These are phyloP conservation scores for Tragulus kanchil DNA, from an alignment of 2,113 vertebrate genomes.

Conservation along the genomic window DNA sequence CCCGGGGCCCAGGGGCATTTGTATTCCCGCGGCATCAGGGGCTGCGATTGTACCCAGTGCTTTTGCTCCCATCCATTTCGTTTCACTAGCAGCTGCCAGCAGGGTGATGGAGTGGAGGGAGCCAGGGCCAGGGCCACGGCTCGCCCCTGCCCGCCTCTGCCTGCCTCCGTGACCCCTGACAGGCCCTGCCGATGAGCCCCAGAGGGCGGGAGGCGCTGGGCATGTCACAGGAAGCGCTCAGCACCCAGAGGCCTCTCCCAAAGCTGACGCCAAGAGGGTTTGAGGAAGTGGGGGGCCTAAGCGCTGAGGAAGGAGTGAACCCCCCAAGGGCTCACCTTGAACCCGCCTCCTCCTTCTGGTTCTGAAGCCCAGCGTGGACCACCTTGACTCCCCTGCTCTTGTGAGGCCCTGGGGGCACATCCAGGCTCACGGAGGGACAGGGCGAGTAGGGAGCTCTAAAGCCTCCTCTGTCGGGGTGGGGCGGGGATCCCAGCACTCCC, in stretches of 20 bases:
- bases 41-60: no score
- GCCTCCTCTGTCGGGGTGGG: fast-evolving
- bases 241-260: neutral
- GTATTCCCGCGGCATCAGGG: neutral
- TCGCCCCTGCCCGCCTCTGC: fast-evolving
- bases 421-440: neutral
- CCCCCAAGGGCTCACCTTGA: neutral
- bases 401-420: neutral
- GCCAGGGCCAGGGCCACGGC: neutral
- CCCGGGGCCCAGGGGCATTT: neutral
- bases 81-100: neutral
- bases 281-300: no score
- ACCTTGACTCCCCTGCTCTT: neutral
- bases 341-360: no score
- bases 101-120: neutral
- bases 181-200: neutral
- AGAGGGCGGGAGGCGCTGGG: neutral
- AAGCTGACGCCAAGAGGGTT: neutral
- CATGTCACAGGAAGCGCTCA: neutral
- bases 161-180: neutral
- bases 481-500: fast-evolving
- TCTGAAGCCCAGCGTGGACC: neutral
- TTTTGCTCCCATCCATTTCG: neutral
- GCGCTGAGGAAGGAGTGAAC: no score
- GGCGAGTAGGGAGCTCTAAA: fast-evolving